Conservation (phyloP, 2,113 vertebrate species). For the Mesoclemmys tuberculata region DNA sequence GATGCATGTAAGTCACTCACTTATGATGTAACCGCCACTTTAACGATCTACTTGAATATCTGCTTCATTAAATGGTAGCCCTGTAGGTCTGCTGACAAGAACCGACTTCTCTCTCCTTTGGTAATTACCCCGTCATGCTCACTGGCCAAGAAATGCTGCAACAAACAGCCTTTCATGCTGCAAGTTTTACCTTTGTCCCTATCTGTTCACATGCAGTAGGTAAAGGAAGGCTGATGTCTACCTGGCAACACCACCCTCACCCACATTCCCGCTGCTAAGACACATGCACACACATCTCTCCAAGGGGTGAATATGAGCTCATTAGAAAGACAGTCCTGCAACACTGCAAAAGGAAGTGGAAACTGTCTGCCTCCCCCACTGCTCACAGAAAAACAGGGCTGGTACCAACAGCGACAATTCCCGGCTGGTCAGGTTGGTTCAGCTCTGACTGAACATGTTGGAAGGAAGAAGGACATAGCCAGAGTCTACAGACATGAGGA, state of each 20-base stretch:
- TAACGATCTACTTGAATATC: slow-evolving; percentile 63
- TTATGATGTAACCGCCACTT: not conserved
- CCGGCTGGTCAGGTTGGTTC: not conserved
- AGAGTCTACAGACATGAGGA: slow-evolving; percentile 21
- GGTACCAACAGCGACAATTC: not conserved
- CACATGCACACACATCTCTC: not conserved
- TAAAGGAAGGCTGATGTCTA: slow-evolving; percentile 15
- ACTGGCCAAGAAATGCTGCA: slow-evolving; percentile 69
- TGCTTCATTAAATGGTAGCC: slow-evolving; percentile 76
- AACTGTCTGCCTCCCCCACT: not conserved
- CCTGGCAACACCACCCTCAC: not conserved
- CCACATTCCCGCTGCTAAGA: not conserved
- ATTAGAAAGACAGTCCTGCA: not conserved
- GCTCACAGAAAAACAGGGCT: not conserved
- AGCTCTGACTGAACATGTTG: not conserved
- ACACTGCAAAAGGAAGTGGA: rapidly evolving
- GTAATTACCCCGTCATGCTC: slow-evolving; percentile 76
- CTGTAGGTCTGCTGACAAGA: slow-evolving; percentile 70
- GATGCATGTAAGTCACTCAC: slow-evolving; percentile 42
- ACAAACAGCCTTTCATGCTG: slow-evolving; percentile 69
- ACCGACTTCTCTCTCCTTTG: slow-evolving; percentile 64
- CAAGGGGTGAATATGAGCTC: slow-evolving; percentile 52
- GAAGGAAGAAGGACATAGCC: slow-evolving; percentile 22
- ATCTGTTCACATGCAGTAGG: slow-evolving; percentile 40
- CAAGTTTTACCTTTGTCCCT: slow-evolving; percentile 68